phyloP scores from a whole-genome alignment of 2,797 vertebrate species.

The Meriones psammophilus region DNA sequence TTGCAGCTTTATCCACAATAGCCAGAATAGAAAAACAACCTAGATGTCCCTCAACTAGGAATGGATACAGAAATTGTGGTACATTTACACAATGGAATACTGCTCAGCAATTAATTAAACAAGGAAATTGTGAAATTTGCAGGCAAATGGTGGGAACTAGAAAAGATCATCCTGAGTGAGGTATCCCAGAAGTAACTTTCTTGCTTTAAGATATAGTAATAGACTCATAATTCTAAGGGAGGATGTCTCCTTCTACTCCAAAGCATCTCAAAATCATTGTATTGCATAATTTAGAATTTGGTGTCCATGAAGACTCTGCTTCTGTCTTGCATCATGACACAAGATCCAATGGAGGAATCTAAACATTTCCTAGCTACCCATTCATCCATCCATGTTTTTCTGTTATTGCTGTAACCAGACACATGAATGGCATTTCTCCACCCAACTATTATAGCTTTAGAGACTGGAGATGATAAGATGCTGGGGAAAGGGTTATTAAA shows the following conservation, averaged over 20 bases:
- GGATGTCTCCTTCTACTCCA: constrained; percentile 8
- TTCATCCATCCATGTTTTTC: neutral
- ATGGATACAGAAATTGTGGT: too few species aligned
- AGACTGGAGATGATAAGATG: neutral
- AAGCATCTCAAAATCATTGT: constrained; percentile 21
- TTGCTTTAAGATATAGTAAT: neutral
- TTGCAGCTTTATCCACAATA: too few species aligned
- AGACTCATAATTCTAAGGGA: neutral
- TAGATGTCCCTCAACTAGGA: too few species aligned
- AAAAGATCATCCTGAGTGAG: too few species aligned
- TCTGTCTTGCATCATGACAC: neutral
- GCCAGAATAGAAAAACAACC: too few species aligned
- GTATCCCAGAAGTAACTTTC: neutral
- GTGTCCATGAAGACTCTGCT: neutral
- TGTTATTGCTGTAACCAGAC: neutral
- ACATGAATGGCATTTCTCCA: neutral
- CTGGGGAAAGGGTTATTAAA: neutral
- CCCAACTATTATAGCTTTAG: constrained; percentile 12
- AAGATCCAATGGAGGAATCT: neutral
- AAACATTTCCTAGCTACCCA: neutral
- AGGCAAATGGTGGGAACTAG: too few species aligned
- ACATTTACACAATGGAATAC: too few species aligned
- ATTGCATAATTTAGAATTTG: constrained; percentile 9
- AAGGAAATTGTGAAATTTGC: too few species aligned
- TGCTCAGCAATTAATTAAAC: too few species aligned